These are phyloP conservation scores for Lynx canadensis DNA, from an alignment of 2,113 vertebrate species.

Conservation along the genomic window DNA sequence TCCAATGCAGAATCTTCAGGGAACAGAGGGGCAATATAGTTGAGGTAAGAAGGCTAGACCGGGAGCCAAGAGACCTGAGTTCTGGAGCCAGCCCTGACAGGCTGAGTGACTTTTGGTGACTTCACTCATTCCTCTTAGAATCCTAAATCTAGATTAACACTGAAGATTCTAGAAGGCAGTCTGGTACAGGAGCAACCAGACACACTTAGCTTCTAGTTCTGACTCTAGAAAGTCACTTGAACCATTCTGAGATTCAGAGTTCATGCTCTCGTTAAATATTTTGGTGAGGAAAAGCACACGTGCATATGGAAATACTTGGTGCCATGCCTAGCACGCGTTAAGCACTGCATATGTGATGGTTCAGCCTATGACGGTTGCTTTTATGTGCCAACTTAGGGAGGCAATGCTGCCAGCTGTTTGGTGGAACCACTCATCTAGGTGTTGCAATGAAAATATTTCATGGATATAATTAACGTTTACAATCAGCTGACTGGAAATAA, in stretches of 20 bases:
- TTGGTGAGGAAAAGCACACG: neutral
- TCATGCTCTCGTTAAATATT: neutral
- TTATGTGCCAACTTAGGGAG: neutral
- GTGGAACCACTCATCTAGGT: neutral
- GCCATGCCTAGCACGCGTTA: fast-evolving
- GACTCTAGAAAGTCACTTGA: neutral
- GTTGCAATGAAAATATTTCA: neutral
- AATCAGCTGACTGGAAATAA: neutral
- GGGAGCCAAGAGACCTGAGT: too few species aligned
- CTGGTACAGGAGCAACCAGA: neutral
- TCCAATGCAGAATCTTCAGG: neutral
- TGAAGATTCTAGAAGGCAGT: neutral
- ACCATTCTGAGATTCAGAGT: neutral
- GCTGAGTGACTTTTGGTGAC: neutral
- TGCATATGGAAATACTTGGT: neutral
- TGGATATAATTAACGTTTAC: neutral
- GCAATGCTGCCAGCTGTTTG: neutral
- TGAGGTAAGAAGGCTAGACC: neutral
- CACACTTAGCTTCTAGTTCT: neutral
- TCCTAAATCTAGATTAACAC: neutral
- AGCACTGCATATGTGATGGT: fast-evolving
- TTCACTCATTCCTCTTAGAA: neutral
- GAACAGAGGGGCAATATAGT: too few species aligned
- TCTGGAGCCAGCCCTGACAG: neutral
- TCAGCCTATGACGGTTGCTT: fast-evolving